Base-by-base conservation (phyloP, 2,888 invertebrate genomes). In the Brachynemurus nebulosus region DNA sequence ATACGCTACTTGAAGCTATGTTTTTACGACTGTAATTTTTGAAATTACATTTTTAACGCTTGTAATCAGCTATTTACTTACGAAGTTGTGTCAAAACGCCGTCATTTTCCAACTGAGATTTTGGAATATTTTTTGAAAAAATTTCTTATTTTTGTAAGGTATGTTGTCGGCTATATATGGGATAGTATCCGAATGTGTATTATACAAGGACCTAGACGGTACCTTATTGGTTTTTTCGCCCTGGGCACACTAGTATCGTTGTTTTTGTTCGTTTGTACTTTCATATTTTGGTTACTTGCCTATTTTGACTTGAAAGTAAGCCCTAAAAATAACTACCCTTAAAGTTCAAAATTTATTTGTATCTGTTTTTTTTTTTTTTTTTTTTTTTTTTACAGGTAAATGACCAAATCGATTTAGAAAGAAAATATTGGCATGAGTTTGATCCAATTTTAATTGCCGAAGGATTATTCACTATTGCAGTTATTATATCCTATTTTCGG, bases 401-500 rank as follows among this genome's bases (percentile, higher is more conserved):
- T 46, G 68, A 65, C 34, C 65, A 68, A 51, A 55, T 54, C 2
- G 63, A 69, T 45, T 56, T 72, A 55, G 77, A 76, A 54, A 66
- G 80, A 44, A 76, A 77, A 59, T 75, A 72, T 57, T 80, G 80
- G 80, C 64, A 71, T 52, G 69, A 70, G 54, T 63, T 73, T 48
- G 79, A 81, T 58, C 76, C 78, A 1, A 67, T 74, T 7, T 59
- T 81, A 42, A 61, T 80, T 16, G 75, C 75, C 4, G 81, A 81
- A 62, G 76, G 76, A 37, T 68, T 76, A 37, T 78, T 76, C 58
- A 74, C 77, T 36, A 57, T 79, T 9, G 79, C 78, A 4, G 74
- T 76, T 11, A 74, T 80, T 48, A 70, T 79, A 68, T 73, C 80
- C 7, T 80, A 70, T 57, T 71, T 76, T 52, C 72, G 74, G 53